These are phyloP conservation scores for Pocillopora verrucosa DNA, from an alignment of 64 coral and sea anemone species.

Conservation along the genomic window DNA sequence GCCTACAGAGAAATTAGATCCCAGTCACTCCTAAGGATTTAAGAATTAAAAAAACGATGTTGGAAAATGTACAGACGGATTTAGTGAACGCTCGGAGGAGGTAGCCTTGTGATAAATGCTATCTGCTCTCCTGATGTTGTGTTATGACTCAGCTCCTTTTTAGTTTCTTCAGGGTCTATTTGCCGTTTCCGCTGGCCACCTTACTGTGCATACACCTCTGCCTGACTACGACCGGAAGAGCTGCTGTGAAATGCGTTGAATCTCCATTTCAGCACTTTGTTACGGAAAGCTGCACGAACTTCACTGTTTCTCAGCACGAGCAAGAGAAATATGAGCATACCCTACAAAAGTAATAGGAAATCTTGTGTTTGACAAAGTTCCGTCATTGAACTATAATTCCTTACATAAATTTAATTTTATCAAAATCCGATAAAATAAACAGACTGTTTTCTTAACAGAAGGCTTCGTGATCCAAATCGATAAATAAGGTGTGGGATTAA, in stretches of 20 bases:
- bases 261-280: conserved; percentile 44
- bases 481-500: too few species aligned
- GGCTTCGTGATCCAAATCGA: too few species aligned
- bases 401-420: too few species aligned
- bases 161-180: background rate
- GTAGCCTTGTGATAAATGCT: background rate
- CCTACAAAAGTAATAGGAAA: conserved; percentile 15
- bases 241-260: background rate
- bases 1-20: too few species aligned
- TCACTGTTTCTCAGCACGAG: conserved; percentile 47
- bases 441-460: too few species aligned
- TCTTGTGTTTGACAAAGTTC: too few species aligned
- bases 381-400: too few species aligned
- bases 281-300: conserved; percentile 19
- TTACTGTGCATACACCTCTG: background rate
- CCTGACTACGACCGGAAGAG: background rate
- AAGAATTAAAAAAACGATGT: too few species aligned
- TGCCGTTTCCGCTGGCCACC: background rate
- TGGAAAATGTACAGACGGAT: too few species aligned
- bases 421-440: too few species aligned
- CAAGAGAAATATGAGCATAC: conserved; percentile 55
- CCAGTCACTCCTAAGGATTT: too few species aligned
- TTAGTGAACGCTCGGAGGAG: background rate
- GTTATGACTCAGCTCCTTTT: background rate
- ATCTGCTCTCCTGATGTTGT: background rate